Evolutionary conservation across 1,140 invertebrate species (phyloP).

Genomic region (Andricus grossulariae): DNA sequence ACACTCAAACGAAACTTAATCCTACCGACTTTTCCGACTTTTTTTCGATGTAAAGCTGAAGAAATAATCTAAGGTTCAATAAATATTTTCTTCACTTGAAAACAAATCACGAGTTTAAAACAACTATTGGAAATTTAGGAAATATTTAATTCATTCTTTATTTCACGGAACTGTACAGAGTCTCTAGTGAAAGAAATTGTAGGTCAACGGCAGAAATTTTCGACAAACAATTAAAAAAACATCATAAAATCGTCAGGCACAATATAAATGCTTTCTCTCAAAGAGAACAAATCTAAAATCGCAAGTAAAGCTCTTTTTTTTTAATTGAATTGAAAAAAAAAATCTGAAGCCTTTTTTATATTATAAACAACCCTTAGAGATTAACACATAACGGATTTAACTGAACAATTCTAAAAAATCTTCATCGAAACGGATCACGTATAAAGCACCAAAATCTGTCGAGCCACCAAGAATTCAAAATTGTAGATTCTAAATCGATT

Average conservation of each 20-base stretch:
- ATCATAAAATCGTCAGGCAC: conserved; percentile 19
- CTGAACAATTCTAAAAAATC: conserved; percentile 35
- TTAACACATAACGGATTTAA: neutral
- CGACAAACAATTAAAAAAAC: conserved; percentile 10
- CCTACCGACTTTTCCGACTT: too few relatives aligned
- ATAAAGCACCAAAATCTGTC: conserved; percentile 39
- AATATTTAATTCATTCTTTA: conserved; percentile 32
- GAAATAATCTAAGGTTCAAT: too few relatives aligned
- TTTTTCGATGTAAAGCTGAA: too few relatives aligned
- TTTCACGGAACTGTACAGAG: conserved; percentile 28
- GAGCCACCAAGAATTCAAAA: conserved; percentile 37
- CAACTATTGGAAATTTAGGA: conserved; percentile 12
- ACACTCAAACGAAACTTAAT: too few relatives aligned
- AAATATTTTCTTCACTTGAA: neutral
- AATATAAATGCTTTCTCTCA: conserved; percentile 15
- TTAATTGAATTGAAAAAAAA: neutral
- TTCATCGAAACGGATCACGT: conserved; percentile 40
- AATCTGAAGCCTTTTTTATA: conserved; percentile 20
- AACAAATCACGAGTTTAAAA: neutral
- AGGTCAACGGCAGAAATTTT: conserved; percentile 13
- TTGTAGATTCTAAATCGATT: conserved; percentile 39
- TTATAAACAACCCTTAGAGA: conserved; percentile 27
- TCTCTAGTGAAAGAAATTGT: conserved; percentile 26
- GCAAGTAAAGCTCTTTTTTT: conserved; percentile 25
- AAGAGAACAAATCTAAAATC: conserved; percentile 22